Percentiles rank a stretch among this genome's conserved stretches.
phyloP scores from a whole-genome alignment of 2,797 vertebrate genomes.

The Sandelia bainsii region DNA sequence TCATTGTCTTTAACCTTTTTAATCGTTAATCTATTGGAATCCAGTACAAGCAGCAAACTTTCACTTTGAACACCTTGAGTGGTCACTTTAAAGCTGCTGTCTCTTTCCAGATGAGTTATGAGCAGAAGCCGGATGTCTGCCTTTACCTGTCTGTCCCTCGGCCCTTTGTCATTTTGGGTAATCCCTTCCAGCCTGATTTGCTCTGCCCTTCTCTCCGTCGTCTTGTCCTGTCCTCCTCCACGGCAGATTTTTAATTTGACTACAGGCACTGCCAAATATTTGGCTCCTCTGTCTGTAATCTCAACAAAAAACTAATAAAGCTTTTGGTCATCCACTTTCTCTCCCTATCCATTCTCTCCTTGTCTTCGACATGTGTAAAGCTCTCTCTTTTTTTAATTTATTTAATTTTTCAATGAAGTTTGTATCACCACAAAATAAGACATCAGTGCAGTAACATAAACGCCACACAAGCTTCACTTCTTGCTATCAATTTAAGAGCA shows the following conservation, averaged over 20 bases:
- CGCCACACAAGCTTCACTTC: constrained; percentile 32
- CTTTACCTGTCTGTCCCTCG: constrained; percentile 10
- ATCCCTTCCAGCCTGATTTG: constrained; percentile 18
- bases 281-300: constrained; percentile 21
- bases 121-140: not conserved
- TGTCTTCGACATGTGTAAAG: too few species aligned
- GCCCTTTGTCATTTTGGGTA: constrained; percentile 20
- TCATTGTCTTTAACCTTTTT: not conserved
- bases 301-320: constrained; percentile 36
- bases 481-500: constrained; percentile 56
- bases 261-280: constrained; percentile 28
- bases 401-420: constrained; percentile 28
- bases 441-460: constrained; percentile 9
- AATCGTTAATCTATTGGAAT: not conserved
- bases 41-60: not conserved
- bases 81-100: not conserved
- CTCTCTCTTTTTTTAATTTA: not conserved
- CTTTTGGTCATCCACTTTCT: constrained; percentile 11
- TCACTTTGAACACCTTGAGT: not conserved
- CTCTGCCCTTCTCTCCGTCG: constrained; percentile 1
- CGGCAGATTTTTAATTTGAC: constrained; percentile 49
- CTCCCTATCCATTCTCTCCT: not conserved
- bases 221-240: constrained; percentile 2
- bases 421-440: constrained; percentile 41
- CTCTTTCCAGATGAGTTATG: not conserved